phyloP scores from a whole-genome alignment of 2,888 invertebrate genomes.

The Diaperis boleti region DNA sequence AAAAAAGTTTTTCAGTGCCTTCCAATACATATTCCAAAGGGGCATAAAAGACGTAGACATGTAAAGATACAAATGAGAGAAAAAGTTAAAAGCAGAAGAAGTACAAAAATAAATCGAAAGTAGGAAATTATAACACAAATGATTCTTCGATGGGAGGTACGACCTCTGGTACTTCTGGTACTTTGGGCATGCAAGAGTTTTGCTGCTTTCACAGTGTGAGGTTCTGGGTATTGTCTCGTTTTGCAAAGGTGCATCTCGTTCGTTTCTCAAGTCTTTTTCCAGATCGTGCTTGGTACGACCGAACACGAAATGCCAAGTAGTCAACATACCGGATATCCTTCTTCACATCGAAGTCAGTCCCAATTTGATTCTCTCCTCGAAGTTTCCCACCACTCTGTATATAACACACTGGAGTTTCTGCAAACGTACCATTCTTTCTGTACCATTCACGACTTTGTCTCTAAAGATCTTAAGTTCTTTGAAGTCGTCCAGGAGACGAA shows the following conservation, averaged over 20 bases:
- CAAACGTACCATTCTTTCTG: conserved; percentile 55
- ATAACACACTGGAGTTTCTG: conserved; percentile 61
- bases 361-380: conserved; percentile 61
- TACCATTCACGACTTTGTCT: conserved; percentile 50
- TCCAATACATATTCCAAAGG: too few species aligned
- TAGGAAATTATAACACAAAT: too few species aligned
- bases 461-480: conserved; percentile 57
- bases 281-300: conserved; percentile 71
- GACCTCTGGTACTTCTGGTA: background rate
- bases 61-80: too few species aligned
- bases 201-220: conserved; percentile 49
- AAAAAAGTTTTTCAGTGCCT: too few species aligned
- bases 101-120: too few species aligned
- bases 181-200: conserved; percentile 14
- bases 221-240: conserved; percentile 61
- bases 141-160: background rate
- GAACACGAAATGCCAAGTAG: conserved; percentile 66
- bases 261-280: conserved; percentile 67
- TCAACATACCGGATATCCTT: conserved; percentile 70
- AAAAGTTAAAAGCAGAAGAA: too few species aligned
- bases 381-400: conserved; percentile 57
- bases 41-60: too few species aligned
- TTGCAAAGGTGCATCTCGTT: conserved; percentile 66
- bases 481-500: conserved; percentile 57
- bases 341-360: conserved; percentile 67